phyloP scores from a whole-genome alignment of 2,113 vertebrate genomes.

The Balaeniceps rex region DNA sequence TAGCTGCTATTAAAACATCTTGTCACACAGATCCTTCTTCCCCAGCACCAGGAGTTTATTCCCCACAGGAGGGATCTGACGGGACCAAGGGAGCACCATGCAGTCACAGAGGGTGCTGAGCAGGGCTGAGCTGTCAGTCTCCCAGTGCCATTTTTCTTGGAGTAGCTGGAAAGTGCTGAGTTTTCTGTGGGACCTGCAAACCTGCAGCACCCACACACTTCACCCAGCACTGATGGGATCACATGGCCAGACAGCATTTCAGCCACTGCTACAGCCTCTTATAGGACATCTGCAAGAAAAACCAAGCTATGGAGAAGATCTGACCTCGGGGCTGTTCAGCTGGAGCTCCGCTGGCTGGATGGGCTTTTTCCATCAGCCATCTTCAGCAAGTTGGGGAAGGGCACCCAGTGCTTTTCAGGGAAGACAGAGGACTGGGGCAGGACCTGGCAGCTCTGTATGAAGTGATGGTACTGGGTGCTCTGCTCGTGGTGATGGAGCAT shows the following conservation, averaged over 20 bases:
- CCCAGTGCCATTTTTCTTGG: neutral
- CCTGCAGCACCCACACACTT: neutral
- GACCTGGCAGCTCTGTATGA: neutral
- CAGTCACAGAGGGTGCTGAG: neutral
- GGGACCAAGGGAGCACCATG: neutral
- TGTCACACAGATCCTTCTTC: neutral
- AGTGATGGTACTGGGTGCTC: fast-evolving
- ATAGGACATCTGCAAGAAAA: neutral
- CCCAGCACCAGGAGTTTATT: neutral
- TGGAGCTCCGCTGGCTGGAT: neutral
- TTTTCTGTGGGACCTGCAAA: neutral
- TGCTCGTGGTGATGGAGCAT: neutral
- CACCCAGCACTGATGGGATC: neutral
- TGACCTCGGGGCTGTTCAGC: fast-evolving
- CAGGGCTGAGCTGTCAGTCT: neutral
- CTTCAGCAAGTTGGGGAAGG: fast-evolving
- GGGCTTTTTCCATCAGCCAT: neutral
- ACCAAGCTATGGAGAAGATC: neutral
- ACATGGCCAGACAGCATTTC: neutral
- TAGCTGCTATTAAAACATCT: neutral
- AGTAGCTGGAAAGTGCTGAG: neutral
- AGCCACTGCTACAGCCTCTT: neutral
- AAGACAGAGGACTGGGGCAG: neutral
- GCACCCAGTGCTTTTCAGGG: neutral
- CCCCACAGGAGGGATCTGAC: neutral